phyloP scores from a whole-genome alignment of 1,140 invertebrate genomes.

The Drosophila pectinifera region DNA sequence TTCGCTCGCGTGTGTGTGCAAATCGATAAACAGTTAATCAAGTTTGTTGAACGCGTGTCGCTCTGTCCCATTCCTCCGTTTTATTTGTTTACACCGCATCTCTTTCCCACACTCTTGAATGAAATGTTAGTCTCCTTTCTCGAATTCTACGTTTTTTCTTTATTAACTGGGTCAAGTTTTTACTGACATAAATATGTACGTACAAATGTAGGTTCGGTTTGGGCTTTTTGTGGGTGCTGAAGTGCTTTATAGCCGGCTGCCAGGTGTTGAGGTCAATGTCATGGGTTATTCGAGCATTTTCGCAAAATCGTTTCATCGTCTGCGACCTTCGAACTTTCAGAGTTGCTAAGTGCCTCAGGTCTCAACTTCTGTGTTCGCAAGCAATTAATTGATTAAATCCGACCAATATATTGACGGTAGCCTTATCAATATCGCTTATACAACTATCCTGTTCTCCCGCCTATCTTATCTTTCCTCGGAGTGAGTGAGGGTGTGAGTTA shows the following conservation, averaged over 20 bases:
- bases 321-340: slow-evolving; percentile 17
- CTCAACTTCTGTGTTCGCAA: not conserved
- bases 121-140: slow-evolving; percentile 13
- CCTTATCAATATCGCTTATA: slow-evolving; percentile 34
- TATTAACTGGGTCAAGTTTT: slow-evolving; percentile 33
- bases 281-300: slow-evolving; percentile 19
- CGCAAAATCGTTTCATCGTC: slow-evolving; percentile 18
- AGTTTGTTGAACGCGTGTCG: slow-evolving; percentile 46
- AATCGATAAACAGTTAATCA: slow-evolving; percentile 73
- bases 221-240: slow-evolving; percentile 10
- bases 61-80: slow-evolving; percentile 3
- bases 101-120: slow-evolving; percentile 17
- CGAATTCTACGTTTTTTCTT: slow-evolving; percentile 10
- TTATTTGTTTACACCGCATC: slow-evolving; percentile 49
- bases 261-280: slow-evolving; percentile 52
- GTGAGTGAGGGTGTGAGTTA: slow-evolving; percentile 31
- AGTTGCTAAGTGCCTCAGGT: not conserved
- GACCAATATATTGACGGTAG: slow-evolving; percentile 15
- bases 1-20: slow-evolving; percentile 8
- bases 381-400: slow-evolving; percentile 25
- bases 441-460: slow-evolving; percentile 27
- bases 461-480: slow-evolving; percentile 58
- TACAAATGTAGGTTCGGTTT: slow-evolving; percentile 5
- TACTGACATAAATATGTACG: slow-evolving; percentile 9
- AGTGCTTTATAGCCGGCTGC: slow-evolving; percentile 14